Conservation (phyloP, 2,888 invertebrate genomes). For the Eristalis arbustorum region DNA sequence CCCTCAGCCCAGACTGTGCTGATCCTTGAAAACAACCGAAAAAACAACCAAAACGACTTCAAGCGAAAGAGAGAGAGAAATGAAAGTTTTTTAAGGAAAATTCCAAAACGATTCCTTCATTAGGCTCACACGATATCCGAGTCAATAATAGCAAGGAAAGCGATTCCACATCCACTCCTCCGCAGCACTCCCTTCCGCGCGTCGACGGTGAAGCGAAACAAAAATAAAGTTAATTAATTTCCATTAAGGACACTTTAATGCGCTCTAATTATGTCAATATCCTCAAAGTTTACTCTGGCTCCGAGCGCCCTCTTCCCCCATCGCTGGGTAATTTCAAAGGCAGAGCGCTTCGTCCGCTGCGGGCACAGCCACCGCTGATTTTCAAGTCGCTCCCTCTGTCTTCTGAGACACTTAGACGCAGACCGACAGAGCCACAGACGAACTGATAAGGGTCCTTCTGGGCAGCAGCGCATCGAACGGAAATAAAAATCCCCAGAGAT, state of each 20-base stretch:
- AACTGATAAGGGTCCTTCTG: constrained; percentile 33
- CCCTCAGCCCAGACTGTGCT: not conserved
- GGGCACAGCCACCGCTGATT: not conserved
- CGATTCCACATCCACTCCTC: constrained; percentile 11
- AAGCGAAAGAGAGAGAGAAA: not conserved
- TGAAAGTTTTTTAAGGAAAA: not conserved
- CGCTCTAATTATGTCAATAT: constrained; percentile 56
- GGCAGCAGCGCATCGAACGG: not conserved
- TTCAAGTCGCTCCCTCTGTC: constrained; percentile 13
- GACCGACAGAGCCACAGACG: not conserved
- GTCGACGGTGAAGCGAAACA: constrained; percentile 10
- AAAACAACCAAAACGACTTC: not conserved
- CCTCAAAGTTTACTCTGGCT: constrained; percentile 21
- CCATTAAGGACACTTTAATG: constrained; percentile 56
- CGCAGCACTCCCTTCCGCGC: not conserved
- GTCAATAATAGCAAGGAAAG: constrained; percentile 51
- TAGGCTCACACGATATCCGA: constrained; percentile 21
- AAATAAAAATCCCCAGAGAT: constrained; percentile 39
- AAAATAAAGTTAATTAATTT: constrained; percentile 64
- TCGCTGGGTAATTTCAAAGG: constrained; percentile 15
- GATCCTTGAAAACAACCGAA: not conserved
- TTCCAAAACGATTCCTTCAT: constrained; percentile 5
- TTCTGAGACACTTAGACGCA: not conserved
- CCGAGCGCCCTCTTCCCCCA: not conserved
- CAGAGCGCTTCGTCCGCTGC: constrained; percentile 16